Conservation (phyloP, 2,797 vertebrate genomes). For the Acipenser transmontanus region DNA sequence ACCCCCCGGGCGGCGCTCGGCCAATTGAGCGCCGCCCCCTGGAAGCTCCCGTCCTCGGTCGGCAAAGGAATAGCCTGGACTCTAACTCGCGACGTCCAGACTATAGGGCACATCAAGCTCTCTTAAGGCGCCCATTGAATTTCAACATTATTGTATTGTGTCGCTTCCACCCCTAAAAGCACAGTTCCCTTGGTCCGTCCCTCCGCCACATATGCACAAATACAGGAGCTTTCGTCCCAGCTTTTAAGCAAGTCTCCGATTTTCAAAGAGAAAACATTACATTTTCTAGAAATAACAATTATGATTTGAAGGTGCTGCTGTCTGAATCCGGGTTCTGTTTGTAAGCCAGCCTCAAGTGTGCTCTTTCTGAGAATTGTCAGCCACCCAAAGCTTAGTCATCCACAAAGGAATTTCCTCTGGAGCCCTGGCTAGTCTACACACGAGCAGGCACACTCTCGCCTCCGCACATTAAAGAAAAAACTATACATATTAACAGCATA, state of each 20-base stretch:
- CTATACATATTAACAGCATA: slow-evolving; percentile 3
- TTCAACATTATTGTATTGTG: too few relatives aligned
- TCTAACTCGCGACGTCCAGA: too few relatives aligned
- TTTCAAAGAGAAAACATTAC: not conserved
- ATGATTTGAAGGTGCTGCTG: slow-evolving; percentile 14
- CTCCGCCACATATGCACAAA: not conserved
- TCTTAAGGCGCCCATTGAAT: too few relatives aligned
- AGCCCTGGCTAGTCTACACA: slow-evolving; percentile 25
- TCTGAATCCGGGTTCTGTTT: not conserved
- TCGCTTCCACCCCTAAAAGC: too few relatives aligned
- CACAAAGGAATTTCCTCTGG: slow-evolving; percentile 30
- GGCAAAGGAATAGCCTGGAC: too few relatives aligned
- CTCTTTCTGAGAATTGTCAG: slow-evolving; percentile 20
- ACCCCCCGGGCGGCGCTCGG: too few relatives aligned
- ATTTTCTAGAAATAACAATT: slow-evolving; percentile 3
- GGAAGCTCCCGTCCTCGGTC: too few relatives aligned
- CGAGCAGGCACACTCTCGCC: slow-evolving; percentile 1
- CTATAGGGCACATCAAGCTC: too few relatives aligned
- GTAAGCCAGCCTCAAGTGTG: slow-evolving; percentile 6
- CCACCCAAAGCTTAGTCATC: slow-evolving; percentile 30
- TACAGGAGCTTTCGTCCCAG: not conserved
- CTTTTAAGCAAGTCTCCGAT: not conserved
- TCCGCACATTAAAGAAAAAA: not conserved
- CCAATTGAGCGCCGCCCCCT: too few relatives aligned
- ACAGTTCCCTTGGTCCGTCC: too few relatives aligned